Conservation (phyloP, 37 sponge, comb jelly and placozoan genomes). For the Hexactinellida sp. region DNA sequence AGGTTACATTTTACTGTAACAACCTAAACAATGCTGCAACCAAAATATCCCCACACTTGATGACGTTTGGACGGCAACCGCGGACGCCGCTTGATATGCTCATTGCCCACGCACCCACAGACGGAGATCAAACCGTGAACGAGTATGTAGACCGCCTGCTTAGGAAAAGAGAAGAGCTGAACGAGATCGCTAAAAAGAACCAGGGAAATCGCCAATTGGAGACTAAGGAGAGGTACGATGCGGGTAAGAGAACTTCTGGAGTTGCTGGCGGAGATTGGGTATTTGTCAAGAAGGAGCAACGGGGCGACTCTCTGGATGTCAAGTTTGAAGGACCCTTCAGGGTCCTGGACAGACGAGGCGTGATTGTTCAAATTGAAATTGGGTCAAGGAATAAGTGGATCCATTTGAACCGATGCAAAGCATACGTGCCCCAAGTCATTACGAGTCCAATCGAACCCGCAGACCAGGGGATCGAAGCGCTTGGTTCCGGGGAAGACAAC, state of each 20-base stretch:
- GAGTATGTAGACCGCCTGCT: neutral
- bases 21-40: neutral
- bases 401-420: neutral
- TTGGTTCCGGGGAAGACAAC: too few relatives aligned
- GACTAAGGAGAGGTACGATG: neutral
- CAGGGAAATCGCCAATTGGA: neutral
- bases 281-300: neutral
- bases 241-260: neutral
- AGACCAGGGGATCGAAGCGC: too few relatives aligned
- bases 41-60: neutral
- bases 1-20: neutral
- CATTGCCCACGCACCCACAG: neutral
- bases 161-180: neutral
- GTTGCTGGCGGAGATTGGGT: neutral
- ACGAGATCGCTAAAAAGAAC: neutral
- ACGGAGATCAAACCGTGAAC: neutral
- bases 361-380: neutral
- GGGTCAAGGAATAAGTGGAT: neutral
- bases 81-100: neutral
- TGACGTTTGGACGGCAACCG: neutral
- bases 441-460: too few relatives aligned
- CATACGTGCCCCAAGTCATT: too few relatives aligned
- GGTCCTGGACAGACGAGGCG: conserved; percentile 1
- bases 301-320: neutral
- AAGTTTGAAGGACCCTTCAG: neutral